These are phyloP conservation scores for Silurus meridionalis DNA, from an alignment of 2,113 vertebrate species.

Conservation along the genomic window DNA sequence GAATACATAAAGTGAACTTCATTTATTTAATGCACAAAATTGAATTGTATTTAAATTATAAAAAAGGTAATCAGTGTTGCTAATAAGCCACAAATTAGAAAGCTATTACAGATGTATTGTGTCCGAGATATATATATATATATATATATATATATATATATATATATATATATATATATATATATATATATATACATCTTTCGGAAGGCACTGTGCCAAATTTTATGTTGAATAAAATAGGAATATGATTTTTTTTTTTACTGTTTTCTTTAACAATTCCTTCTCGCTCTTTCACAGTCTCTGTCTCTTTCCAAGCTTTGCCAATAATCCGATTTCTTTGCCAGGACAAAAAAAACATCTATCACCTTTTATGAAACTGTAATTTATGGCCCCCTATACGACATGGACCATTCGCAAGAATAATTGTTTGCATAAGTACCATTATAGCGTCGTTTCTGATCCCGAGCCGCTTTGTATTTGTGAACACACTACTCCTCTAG, in stretches of 20 bases:
- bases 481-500: conserved; percentile 41
- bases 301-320: neutral
- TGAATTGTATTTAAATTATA: neutral
- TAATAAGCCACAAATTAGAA: neutral
- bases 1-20: neutral
- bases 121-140: no score
- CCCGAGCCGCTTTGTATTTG: conserved; percentile 28
- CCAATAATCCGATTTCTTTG: neutral
- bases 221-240: neutral
- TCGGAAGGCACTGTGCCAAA: neutral
- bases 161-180: no score
- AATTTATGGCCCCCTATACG: conserved; percentile 22
- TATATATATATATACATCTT: no score
- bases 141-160: no score
- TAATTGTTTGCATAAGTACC: conserved; percentile 30
- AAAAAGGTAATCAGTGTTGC: neutral
- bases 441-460: conserved; percentile 36
- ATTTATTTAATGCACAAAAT: neutral
- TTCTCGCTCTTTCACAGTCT: no score
- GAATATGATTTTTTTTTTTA: neutral
- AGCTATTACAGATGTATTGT: neutral
- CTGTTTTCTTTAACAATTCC: no score
- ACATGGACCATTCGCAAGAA: conserved; percentile 21
- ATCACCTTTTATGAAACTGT: conserved; percentile 18
- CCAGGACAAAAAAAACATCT: neutral